A percentile compares a stretch with the other conserved stretches of the same genome.
These are phyloP conservation scores for Gobio occitaniae DNA, from an alignment of 2,797 vertebrate genomes.

Conservation along the genomic window DNA sequence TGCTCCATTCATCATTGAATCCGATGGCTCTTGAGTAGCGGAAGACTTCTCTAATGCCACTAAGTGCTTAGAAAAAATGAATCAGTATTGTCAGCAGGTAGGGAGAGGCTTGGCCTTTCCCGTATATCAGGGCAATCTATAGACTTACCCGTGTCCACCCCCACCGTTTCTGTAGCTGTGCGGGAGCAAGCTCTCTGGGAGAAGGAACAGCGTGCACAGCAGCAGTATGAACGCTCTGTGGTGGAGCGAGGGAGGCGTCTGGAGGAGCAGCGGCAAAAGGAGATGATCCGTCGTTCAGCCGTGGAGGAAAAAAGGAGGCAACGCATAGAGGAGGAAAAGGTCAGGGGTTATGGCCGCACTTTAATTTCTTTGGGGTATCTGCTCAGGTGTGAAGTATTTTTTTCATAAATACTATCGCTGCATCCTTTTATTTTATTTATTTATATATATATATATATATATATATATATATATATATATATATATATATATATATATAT, in stretches of 20 bases:
- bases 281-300: constrained; percentile 81
- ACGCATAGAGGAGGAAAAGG: constrained; percentile 87
- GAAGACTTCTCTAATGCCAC: constrained; percentile 14
- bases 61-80: constrained; percentile 32
- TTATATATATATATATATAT: too few relatives aligned
- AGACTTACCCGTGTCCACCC: constrained; percentile 1
- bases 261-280: constrained; percentile 86
- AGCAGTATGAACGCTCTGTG: constrained; percentile 84
- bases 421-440: background rate
- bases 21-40: constrained; percentile 3
- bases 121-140: constrained; percentile 22
- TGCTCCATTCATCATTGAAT: constrained; percentile 31
- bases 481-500: too few relatives aligned
- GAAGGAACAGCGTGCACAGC: constrained; percentile 85
- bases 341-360: constrained; percentile 69
- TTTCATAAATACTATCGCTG: background rate
- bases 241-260: constrained; percentile 87
- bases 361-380: background rate
- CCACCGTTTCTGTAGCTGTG: constrained; percentile 73
- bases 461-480: background rate
- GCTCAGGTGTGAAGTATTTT: background rate
- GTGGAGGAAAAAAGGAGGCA: constrained; percentile 87
- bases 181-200: constrained; percentile 82
- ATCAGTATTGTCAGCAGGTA: constrained; percentile 39
- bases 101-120: constrained; percentile 32